Evolutionary conservation across 2,888 invertebrate species (phyloP).

Genomic region (Eristalis pertinax): DNA sequence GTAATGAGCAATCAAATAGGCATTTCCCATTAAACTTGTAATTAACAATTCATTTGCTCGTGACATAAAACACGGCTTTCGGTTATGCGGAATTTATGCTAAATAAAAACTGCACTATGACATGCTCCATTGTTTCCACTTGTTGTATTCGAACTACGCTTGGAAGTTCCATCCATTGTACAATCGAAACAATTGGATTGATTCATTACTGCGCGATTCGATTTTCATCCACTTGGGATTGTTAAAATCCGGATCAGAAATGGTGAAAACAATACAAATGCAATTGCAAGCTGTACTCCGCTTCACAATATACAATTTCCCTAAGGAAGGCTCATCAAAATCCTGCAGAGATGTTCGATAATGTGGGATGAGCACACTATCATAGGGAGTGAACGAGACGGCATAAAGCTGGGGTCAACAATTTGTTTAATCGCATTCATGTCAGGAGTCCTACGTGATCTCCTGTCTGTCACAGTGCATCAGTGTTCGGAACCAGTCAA

Average conservation of each 20-base stretch:
- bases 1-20: constrained; percentile 71
- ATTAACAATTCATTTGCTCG: constrained; percentile 72
- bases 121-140: constrained; percentile 63
- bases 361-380: neutral
- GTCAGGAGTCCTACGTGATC: neutral
- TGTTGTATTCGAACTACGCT: constrained; percentile 44
- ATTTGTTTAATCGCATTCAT: neutral
- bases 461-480: neutral
- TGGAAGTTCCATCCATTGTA: constrained; percentile 25
- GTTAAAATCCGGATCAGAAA: neutral
- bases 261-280: neutral
- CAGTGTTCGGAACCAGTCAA: neutral
- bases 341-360: neutral
- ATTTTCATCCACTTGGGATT: neutral
- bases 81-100: constrained; percentile 70
- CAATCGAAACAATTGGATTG: constrained; percentile 56
- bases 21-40: constrained; percentile 72
- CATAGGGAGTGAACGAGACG: neutral
- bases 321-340: neutral
- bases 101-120: constrained; percentile 44
- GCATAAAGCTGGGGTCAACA: neutral
- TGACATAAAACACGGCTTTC: constrained; percentile 69
- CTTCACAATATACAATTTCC: neutral
- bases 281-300: neutral
- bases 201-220: constrained; percentile 57